phyloP scores from a whole-genome alignment of 1,140 invertebrate genomes.

The Sesamia nonagrioides region DNA sequence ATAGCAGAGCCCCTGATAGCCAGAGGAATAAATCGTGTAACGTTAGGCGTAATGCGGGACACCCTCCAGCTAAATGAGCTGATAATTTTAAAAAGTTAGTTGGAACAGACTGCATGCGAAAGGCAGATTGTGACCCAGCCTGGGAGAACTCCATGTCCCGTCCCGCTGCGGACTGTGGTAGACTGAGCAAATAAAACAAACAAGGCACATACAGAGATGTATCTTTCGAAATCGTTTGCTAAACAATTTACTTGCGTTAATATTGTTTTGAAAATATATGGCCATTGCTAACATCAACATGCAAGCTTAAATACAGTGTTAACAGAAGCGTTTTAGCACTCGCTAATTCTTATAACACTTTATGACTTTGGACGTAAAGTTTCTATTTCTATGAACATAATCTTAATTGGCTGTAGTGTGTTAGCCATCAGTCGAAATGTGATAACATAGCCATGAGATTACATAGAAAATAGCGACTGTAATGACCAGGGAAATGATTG shows the following conservation, averaged over 20 bases:
- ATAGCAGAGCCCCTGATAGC: too few species aligned
- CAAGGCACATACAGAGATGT: not conserved
- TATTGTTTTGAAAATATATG: conserved; percentile 34
- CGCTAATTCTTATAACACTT: not conserved
- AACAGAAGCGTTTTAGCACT: conserved; percentile 27
- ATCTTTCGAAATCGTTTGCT: conserved; percentile 18
- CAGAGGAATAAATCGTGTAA: too few species aligned
- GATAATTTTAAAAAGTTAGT: too few species aligned
- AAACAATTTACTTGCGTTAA: conserved; percentile 15
- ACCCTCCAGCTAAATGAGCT: too few species aligned
- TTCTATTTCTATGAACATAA: not conserved
- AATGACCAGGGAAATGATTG: conserved; percentile 33
- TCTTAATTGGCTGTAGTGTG: conserved; percentile 40
- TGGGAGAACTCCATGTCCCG: too few species aligned
- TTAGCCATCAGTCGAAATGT: conserved; percentile 50
- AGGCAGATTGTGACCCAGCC: too few species aligned
- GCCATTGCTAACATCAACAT: conserved; percentile 15
- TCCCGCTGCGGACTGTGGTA: too few species aligned
- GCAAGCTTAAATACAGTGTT: conserved; percentile 30
- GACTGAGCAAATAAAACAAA: not conserved
- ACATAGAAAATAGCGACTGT: conserved; percentile 42
- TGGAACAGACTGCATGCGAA: too few species aligned
- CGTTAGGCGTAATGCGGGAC: too few species aligned
- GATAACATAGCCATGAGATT: conserved; percentile 57
- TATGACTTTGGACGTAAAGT: conserved; percentile 3